phyloP scores from a whole-genome alignment of 2,113 vertebrate genomes.

The Mesitornis unicolor region DNA sequence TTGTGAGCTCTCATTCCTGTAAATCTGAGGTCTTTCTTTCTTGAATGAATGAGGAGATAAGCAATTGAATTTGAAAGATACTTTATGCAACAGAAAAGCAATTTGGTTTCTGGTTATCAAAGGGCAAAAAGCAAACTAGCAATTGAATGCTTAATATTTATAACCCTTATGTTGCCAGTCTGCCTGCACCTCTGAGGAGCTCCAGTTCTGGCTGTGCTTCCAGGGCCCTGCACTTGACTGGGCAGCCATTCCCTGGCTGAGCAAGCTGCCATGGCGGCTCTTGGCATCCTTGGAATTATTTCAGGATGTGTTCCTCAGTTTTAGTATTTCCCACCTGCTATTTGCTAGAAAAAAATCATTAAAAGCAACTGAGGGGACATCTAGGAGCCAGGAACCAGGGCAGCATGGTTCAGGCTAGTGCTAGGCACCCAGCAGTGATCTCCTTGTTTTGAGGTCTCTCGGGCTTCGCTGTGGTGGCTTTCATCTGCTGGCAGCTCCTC shows the following conservation, averaged over 20 bases:
- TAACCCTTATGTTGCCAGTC: constrained; percentile 41
- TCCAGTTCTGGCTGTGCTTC: not conserved
- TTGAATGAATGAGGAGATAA: constrained; percentile 79
- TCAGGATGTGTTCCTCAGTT: not conserved
- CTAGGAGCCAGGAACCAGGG: no score
- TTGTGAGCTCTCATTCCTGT: constrained; percentile 67
- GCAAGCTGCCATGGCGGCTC: not conserved
- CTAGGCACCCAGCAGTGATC: fast-evolving
- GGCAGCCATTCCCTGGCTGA: fast-evolving
- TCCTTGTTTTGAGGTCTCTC: not conserved
- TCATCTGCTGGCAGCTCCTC: not conserved
- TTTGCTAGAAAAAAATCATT: not conserved
- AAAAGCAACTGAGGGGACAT: not conserved
- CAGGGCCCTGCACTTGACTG: fast-evolving
- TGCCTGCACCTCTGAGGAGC: not conserved
- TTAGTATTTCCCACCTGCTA: not conserved
- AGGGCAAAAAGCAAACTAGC: constrained; percentile 72
- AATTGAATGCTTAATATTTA: constrained; percentile 68
- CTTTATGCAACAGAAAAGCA: constrained; percentile 82
- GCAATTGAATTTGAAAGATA: constrained; percentile 83
- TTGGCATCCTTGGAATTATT: not conserved
- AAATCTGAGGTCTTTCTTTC: constrained; percentile 72
- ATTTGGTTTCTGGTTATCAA: constrained; percentile 78
- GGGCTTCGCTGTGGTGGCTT: not conserved
- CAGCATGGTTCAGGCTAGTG: not conserved